These are phyloP conservation scores for Mactromeris polynyma DNA, from an alignment of 2,888 invertebrate species.

Conservation along the genomic window DNA sequence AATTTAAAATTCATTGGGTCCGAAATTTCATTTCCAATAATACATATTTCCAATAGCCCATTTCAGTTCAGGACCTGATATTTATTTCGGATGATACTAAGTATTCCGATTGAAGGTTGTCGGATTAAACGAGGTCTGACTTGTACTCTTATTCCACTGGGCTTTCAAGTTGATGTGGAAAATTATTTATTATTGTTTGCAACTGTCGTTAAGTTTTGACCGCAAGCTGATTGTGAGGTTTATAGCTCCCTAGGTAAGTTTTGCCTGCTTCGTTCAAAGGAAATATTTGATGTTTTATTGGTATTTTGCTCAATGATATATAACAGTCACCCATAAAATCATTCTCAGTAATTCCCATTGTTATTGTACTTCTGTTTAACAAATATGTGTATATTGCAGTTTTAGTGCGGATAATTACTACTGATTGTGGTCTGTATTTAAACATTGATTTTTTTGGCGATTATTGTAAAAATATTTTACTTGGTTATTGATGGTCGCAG, in stretches of 20 bases:
- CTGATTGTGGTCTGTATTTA: background rate
- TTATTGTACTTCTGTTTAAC: background rate
- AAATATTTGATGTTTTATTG: background rate
- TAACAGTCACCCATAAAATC: background rate
- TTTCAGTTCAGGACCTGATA: too few species aligned
- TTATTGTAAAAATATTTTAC: constrained; percentile 4
- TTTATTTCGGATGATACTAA: too few species aligned
- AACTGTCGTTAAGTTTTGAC: background rate
- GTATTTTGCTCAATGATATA: background rate
- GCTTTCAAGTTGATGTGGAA: background rate
- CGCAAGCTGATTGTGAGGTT: background rate
- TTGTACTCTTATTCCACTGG: background rate
- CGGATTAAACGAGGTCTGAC: too few species aligned
- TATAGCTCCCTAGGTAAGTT: background rate
- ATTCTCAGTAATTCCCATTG: background rate
- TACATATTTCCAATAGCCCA: too few species aligned
- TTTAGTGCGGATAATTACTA: background rate
- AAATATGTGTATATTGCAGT: constrained; percentile 10
- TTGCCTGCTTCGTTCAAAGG: background rate
- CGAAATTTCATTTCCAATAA: too few species aligned
- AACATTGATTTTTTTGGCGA: background rate
- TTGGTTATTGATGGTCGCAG: background rate
- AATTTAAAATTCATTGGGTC: too few species aligned
- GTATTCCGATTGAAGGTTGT: too few species aligned
- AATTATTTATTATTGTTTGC: constrained; percentile 5